A percentile compares a stretch with the other conserved stretches of the same genome.
phyloP scores from a whole-genome alignment of 2,888 invertebrate species.

The Eumacrocentrus americanus region DNA sequence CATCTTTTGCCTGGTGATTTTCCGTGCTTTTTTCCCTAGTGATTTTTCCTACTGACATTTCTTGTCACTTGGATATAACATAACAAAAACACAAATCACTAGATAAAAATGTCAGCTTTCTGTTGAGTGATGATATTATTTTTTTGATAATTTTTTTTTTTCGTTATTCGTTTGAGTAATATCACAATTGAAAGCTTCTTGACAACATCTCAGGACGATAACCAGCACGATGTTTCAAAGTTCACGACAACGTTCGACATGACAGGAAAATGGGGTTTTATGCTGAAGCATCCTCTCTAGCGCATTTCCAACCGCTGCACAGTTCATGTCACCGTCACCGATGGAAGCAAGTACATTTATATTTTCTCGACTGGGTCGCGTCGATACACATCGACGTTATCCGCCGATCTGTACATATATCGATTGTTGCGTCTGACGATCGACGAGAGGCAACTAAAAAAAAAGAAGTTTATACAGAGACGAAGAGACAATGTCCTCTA shows the following conservation, averaged over 20 bases:
- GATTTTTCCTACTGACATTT: too few relatives aligned
- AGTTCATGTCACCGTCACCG: constrained; percentile 5
- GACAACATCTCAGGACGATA: constrained; percentile 5
- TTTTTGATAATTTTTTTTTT: not conserved
- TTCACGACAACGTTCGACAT: constrained; percentile 9
- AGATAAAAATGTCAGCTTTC: not conserved
- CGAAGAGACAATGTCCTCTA: too few relatives aligned
- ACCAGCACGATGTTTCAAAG: constrained; percentile 7
- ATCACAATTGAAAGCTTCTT: not conserved
- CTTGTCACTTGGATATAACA: too few relatives aligned
- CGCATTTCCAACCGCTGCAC: constrained; percentile 12
- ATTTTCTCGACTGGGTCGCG: constrained; percentile 15
- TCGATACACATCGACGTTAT: not conserved
- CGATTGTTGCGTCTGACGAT: too few relatives aligned
- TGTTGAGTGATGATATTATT: not conserved
- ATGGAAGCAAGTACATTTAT: constrained; percentile 21
- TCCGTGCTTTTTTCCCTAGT: too few relatives aligned
- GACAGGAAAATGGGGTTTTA: constrained; percentile 15
- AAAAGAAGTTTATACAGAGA: too few relatives aligned
- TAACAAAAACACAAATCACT: too few relatives aligned
- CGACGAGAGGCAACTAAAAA: too few relatives aligned
- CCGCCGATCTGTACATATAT: too few relatives aligned
- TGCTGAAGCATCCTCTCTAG: not conserved
- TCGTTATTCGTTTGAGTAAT: not conserved
- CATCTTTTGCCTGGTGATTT: too few relatives aligned